Evolutionary conservation across 2,888 invertebrate genomes (phyloP).

Genomic region (Nudaria mundana): DNA sequence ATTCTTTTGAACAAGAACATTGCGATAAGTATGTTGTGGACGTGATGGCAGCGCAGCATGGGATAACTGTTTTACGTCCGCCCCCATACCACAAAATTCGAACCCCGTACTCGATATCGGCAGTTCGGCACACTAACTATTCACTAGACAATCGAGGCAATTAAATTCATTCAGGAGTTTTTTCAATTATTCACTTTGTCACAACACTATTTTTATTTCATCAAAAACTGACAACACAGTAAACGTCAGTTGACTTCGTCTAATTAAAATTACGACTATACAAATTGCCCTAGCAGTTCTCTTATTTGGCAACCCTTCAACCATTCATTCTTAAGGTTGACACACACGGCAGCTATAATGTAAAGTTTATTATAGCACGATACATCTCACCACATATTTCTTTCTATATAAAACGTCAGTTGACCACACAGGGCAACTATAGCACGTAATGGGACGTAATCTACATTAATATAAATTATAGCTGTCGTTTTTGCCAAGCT

Average conservation of each 20-base stretch:
- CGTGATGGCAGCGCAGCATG: neutral
- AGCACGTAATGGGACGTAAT: too few species aligned
- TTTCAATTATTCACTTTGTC: slow-evolving; percentile 10
- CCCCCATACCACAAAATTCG: slow-evolving; percentile 6
- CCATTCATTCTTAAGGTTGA: neutral
- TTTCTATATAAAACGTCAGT: too few species aligned
- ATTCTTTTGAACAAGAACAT: slow-evolving; percentile 5
- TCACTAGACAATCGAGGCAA: slow-evolving; percentile 15
- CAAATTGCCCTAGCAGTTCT: slow-evolving; percentile 7
- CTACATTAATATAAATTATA: too few species aligned
- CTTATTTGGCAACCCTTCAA: neutral
- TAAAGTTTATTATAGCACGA: too few species aligned
- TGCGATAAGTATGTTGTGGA: slow-evolving; percentile 5
- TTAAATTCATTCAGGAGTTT: slow-evolving; percentile 1
- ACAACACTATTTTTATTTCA: slow-evolving; percentile 17
- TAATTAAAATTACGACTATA: too few species aligned
- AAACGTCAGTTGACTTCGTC: too few species aligned
- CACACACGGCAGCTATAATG: too few species aligned
- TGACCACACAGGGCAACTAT: too few species aligned
- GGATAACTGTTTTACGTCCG: slow-evolving; percentile 1
- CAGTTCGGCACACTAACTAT: slow-evolving; percentile 18
- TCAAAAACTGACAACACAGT: too few species aligned
- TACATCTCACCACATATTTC: too few species aligned
- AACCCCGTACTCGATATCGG: too few species aligned
- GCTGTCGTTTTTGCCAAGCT: too few species aligned